Percentiles rank a stretch among this genome's conserved stretches.
phyloP scores from a whole-genome alignment of 2,113 vertebrate genomes.

The Gobius niger region DNA sequence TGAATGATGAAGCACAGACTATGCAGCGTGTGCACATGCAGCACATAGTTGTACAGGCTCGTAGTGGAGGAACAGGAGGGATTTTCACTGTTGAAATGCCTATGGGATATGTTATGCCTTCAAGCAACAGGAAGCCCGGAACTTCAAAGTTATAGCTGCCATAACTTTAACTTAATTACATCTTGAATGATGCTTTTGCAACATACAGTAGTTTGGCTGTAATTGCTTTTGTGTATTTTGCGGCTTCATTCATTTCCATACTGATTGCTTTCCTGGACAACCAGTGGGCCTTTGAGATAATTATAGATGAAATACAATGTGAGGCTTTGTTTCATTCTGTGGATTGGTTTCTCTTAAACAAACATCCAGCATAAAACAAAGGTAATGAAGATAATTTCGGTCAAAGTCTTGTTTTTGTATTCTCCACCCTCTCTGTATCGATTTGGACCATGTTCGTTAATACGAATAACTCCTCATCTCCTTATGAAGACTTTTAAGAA shows the following conservation, averaged over 20 bases:
- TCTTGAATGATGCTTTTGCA: background rate
- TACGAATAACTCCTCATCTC: too few species aligned
- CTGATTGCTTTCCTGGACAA: background rate
- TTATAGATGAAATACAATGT: background rate
- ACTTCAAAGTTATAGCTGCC: background rate
- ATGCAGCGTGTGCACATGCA: background rate
- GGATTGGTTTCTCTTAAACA: background rate
- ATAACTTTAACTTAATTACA: background rate
- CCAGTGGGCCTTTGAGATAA: conserved; percentile 3
- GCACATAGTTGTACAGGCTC: background rate
- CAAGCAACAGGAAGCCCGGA: background rate
- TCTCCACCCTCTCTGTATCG: too few species aligned
- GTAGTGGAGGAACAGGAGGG: background rate
- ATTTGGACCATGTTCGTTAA: too few species aligned
- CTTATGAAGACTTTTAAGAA: background rate
- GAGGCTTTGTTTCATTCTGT: background rate
- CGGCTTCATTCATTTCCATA: conserved; percentile 2
- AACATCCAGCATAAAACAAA: background rate
- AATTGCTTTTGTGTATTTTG: conserved; percentile 5
- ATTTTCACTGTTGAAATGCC: background rate
- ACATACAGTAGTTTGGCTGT: background rate
- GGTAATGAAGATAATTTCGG: background rate
- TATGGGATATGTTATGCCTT: conserved; percentile 1
- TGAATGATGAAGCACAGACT: background rate
- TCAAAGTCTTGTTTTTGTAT: too few species aligned